Percentiles rank a stretch among this genome's conserved stretches.
phyloP scores from a whole-genome alignment of 2,113 vertebrate genomes.

The Hiodon tergisus region DNA sequence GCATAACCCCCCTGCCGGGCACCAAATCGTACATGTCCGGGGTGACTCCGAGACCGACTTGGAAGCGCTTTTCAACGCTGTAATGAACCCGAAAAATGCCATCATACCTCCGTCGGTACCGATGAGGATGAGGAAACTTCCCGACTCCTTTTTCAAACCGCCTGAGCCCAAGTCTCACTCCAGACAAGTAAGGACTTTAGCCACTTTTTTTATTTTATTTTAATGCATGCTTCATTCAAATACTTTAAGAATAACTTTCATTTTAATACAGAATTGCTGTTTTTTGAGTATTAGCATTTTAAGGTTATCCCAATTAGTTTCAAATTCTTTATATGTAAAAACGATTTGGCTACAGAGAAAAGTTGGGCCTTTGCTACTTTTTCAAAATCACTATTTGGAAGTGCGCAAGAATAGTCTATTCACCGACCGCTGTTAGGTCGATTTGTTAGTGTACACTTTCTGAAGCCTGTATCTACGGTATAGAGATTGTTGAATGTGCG shows the following conservation, averaged over 20 bases:
- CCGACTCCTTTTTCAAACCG: constrained; percentile 89
- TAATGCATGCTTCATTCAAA: not conserved
- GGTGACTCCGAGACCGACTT: constrained; percentile 88
- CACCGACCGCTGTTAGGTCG: no score
- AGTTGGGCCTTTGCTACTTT: no score
- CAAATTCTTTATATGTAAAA: no score
- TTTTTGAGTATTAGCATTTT: not conserved
- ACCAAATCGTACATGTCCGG: constrained; percentile 84
- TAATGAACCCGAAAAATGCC: constrained; percentile 84
- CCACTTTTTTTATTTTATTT: not conserved
- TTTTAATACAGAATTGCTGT: not conserved
- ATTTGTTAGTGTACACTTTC: no score
- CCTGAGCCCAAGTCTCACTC: constrained; percentile 83
- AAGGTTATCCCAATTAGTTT: no score
- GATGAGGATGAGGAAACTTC: constrained; percentile 85
- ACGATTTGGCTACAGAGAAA: no score
- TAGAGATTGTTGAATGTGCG: no score
- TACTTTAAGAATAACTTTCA: not conserved
- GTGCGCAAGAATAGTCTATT: no score
- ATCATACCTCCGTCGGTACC: constrained; percentile 77
- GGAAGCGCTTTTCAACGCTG: constrained; percentile 86
- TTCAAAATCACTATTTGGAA: no score
- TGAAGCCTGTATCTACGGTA: no score
- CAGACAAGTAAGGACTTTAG: constrained; percentile 64
- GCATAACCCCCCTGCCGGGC: constrained; percentile 74